Conservation (phyloP, 2,797 vertebrate genomes). For the Anomalospiza imberbis region DNA sequence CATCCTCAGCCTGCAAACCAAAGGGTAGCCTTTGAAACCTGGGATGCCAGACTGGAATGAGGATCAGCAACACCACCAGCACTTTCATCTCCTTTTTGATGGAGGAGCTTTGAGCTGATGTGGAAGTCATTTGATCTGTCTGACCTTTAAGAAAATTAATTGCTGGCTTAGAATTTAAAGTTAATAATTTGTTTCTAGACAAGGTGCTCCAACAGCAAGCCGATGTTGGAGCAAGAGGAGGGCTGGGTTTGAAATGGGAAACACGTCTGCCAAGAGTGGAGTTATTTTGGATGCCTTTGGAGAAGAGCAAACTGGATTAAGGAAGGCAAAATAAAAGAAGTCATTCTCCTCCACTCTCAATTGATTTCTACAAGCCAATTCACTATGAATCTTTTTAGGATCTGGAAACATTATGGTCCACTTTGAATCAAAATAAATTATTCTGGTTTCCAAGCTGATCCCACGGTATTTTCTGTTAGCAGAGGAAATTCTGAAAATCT, state of each 20-base stretch:
- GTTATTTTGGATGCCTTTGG: background rate
- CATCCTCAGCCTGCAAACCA: background rate
- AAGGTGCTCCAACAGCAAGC: background rate
- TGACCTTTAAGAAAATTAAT: slow-evolving; percentile 56
- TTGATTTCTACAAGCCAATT: background rate
- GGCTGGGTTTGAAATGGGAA: slow-evolving; percentile 1
- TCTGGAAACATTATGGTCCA: background rate
- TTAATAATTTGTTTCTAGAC: slow-evolving; percentile 25
- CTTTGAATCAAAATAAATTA: slow-evolving; percentile 31
- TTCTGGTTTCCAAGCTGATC: slow-evolving; percentile 32
- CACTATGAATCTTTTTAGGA: background rate
- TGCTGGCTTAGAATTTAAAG: slow-evolving; percentile 12
- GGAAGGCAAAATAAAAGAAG: background rate
- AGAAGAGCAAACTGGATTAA: background rate
- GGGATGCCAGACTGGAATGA: background rate
- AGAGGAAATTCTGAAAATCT: slow-evolving; percentile 52
- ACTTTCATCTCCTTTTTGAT: slow-evolving; percentile 9
- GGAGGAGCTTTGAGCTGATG: slow-evolving; percentile 26
- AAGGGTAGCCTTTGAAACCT: slow-evolving; percentile 20
- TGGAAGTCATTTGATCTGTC: slow-evolving; percentile 30
- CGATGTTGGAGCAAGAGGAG: background rate
- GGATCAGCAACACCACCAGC: background rate
- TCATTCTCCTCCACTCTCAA: background rate
- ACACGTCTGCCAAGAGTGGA: background rate
- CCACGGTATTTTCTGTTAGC: slow-evolving; percentile 38